These are phyloP conservation scores for Orussus abietinus DNA, from an alignment of 1,140 invertebrate species.

Conservation along the genomic window DNA sequence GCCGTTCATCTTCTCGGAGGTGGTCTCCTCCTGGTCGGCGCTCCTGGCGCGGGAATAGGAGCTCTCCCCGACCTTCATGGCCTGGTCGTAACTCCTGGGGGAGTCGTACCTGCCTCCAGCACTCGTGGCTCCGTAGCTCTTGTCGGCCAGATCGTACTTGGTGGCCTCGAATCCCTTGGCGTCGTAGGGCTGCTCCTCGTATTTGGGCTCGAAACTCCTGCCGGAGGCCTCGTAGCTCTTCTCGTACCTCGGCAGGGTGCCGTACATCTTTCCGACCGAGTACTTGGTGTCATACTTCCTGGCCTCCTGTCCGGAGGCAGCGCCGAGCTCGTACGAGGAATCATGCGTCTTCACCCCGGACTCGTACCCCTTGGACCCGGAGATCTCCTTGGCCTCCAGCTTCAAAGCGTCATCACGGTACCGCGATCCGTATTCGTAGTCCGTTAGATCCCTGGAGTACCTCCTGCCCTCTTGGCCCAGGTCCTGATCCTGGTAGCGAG, in stretches of 20 bases:
- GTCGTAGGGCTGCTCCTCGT: constrained; percentile 32
- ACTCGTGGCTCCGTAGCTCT: not conserved
- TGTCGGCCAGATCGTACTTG: constrained; percentile 46
- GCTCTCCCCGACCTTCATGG: constrained; percentile 46
- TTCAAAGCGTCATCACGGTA: constrained; percentile 48
- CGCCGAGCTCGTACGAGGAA: constrained; percentile 40
- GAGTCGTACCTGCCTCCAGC: not conserved
- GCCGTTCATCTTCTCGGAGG: constrained; percentile 45
- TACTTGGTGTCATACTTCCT: constrained; percentile 41
- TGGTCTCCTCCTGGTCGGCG: constrained; percentile 32
- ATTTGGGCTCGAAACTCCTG: constrained; percentile 29
- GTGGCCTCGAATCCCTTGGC: constrained; percentile 33
- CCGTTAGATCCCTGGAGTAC: constrained; percentile 43
- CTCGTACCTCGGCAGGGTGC: constrained; percentile 47
- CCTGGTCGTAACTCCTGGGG: constrained; percentile 48
- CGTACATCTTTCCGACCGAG: constrained; percentile 39
- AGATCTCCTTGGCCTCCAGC: constrained; percentile 46
- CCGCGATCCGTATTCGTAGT: constrained; percentile 42
- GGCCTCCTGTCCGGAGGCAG: constrained; percentile 27
- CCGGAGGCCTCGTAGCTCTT: constrained; percentile 24
- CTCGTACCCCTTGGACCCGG: constrained; percentile 40
- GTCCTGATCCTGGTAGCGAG: constrained; percentile 34
- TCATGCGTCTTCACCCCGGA: constrained; percentile 48
- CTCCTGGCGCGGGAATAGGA: too few relatives aligned
- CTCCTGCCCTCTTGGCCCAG: constrained; percentile 36